These are phyloP conservation scores for Carduelis carduelis DNA, from an alignment of 2,797 vertebrate species.

Conservation along the genomic window DNA sequence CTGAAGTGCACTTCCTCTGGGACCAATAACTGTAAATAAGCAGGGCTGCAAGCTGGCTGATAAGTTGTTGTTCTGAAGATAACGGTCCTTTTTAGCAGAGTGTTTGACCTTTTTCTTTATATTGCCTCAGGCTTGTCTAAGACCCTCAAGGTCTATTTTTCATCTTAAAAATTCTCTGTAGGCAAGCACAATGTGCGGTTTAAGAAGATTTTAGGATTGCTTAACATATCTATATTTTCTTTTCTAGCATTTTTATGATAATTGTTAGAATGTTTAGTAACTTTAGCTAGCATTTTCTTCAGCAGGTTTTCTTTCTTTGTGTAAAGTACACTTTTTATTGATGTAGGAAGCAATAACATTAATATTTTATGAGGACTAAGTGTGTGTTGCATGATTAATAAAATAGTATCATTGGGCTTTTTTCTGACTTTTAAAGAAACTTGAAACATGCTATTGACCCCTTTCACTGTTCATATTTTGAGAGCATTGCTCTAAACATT, in stretches of 20 bases:
- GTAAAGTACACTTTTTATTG: conserved; percentile 66
- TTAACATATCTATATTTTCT: conserved; percentile 67
- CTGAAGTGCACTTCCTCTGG: conserved; percentile 86
- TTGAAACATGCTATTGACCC: conserved; percentile 54
- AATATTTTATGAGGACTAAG: conserved; percentile 75
- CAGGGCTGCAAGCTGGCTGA: conserved; percentile 85
- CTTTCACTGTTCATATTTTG: conserved; percentile 13
- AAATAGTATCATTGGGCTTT: conserved; percentile 31
- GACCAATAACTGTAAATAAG: conserved; percentile 95
- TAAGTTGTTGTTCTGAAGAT: conserved; percentile 90
- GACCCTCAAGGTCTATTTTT: conserved; percentile 86
- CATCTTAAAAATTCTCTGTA: conserved; percentile 84
- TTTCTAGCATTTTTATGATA: conserved; percentile 59
- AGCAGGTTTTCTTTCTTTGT: conserved; percentile 62
- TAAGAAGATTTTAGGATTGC: conserved; percentile 73
- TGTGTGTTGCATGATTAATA: conserved; percentile 60
- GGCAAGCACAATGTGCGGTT: conserved; percentile 72
- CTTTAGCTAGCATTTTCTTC: conserved; percentile 56
- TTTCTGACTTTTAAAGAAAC: conserved; percentile 54
- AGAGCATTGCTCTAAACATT: conserved; percentile 24
- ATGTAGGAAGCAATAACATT: conserved; percentile 54
- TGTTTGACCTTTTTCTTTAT: conserved; percentile 91
- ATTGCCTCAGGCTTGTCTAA: conserved; percentile 86
- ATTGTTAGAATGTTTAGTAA: conserved; percentile 60
- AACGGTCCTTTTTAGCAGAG: conserved; percentile 86